Conservation (phyloP, 1,140 invertebrate species). For the Micrasema minimum region DNA sequence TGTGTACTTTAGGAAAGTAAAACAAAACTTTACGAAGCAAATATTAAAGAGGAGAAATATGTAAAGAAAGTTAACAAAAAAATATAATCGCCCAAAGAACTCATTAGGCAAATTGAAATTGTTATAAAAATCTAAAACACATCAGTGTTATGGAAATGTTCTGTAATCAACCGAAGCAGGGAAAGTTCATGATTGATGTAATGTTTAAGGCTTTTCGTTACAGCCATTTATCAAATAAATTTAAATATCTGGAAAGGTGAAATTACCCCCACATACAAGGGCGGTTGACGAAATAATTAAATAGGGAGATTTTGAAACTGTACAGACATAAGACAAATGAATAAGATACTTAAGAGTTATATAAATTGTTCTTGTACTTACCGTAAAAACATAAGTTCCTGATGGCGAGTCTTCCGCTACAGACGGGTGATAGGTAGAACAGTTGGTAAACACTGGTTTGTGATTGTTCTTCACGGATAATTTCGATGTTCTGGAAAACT, state of each 20-base stretch:
- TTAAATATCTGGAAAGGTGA: slow-evolving; percentile 20
- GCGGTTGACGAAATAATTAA: slow-evolving; percentile 20
- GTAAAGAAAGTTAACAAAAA: not conserved
- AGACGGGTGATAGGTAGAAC: slow-evolving; percentile 73
- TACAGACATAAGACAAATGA: not conserved
- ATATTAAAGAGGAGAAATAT: too few relatives aligned
- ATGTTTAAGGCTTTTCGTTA: slow-evolving; percentile 29
- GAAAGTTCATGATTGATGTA: slow-evolving; percentile 30
- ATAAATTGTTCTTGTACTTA: slow-evolving; percentile 56
- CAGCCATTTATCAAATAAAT: slow-evolving; percentile 28
- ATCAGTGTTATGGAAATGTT: slow-evolving; percentile 30
- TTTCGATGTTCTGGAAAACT: slow-evolving; percentile 54
- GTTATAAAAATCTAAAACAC: slow-evolving; percentile 37
- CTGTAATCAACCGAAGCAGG: slow-evolving; percentile 23
- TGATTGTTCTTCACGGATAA: slow-evolving; percentile 72
- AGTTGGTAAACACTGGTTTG: slow-evolving; percentile 81
- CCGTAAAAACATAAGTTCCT: slow-evolving; percentile 73
- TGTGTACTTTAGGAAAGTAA: too few relatives aligned
- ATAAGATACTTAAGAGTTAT: too few relatives aligned
- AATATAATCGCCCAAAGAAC: not conserved
- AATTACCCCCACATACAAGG: slow-evolving; percentile 11
- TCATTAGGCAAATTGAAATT: slow-evolving; percentile 34
- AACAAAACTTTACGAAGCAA: too few relatives aligned
- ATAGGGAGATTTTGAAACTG: not conserved
- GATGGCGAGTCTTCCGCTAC: slow-evolving; percentile 75